These are phyloP conservation scores for Nymphalis polychloros DNA, from an alignment of 2,888 invertebrate species.

Conservation along the genomic window DNA sequence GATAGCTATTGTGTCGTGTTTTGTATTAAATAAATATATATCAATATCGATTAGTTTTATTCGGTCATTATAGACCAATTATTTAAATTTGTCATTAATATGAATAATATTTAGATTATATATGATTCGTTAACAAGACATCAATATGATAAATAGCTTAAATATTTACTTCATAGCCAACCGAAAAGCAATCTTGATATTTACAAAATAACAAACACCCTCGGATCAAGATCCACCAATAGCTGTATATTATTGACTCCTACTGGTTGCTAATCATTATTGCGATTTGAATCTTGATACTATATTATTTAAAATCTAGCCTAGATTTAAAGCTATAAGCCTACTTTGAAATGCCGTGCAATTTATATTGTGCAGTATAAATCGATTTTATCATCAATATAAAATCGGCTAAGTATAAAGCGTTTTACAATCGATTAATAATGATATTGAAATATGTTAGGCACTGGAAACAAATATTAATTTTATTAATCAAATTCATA, in stretches of 20 bases:
- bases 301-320: conserved; percentile 26
- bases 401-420: background rate
- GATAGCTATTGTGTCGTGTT: no score
- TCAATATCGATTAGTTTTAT: background rate
- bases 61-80: no score
- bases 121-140: conserved; percentile 1
- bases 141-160: background rate
- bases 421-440: background rate
- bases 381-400: conserved; percentile 5
- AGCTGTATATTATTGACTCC: conserved; percentile 39
- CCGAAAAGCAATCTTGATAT: conserved; percentile 27
- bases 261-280: conserved; percentile 30
- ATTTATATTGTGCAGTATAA: conserved; percentile 13
- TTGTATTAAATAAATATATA: no score
- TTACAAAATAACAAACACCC: conserved; percentile 29
- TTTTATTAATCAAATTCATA: background rate
- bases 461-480: background rate
- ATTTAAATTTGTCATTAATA: no score
- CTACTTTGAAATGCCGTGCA: background rate
- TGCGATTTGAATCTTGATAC: conserved; percentile 31
- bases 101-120: background rate
- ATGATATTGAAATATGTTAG: background rate
- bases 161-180: conserved; percentile 15
- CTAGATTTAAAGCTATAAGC: conserved; percentile 13
- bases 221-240: conserved; percentile 37